Base-by-base conservation (phyloP, 2,113 vertebrate species). In the Trichomycterus rosablanca region DNA sequence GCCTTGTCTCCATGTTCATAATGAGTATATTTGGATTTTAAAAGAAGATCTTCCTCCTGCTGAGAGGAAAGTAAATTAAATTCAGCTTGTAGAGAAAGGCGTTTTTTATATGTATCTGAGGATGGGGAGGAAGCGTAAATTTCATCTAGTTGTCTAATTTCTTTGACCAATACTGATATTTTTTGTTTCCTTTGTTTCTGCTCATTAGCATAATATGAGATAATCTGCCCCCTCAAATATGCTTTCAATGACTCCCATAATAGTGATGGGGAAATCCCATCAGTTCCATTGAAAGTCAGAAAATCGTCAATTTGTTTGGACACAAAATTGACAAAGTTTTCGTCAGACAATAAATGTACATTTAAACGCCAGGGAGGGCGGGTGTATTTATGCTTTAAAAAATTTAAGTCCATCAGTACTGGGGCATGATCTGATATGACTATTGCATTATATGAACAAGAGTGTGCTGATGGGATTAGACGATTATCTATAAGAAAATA, bases 401-500 rank as follows among this genome's bases (percentile, higher is more conserved):
- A 50, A 50, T 37, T 4, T 23, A 28, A 50, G 24, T 50, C 12
- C 46, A 50, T 50, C 23, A 26, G 8, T 15, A 50, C 22, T 26
- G 46, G 46, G 9, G 62, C 52, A 45, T 65, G 40, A 43, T 56
- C 51, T 1, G 40, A 55, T 32, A 46, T 56, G 6, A 55, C 49
- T 45, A 64, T 64, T 34, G 61, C 51, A 24, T 64, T 15, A 55
- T 64, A 64, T 20, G 35, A 22, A 32, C 42, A 55, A 1, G 53
- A 24, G 6, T 15, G 35, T 1, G 56, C 28, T 46, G 39, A 18
- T 7, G 52, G 51, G 32, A 65, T 52, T 20, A 56, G 51, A 6
- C 14, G 32, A 42, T 48, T n/a, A n/a, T n/a, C 51, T 44, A 35
- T 37, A 46, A 65, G 35, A 46, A 56, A 55, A 3, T n/a, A 26